Evolutionary conservation across 2,888 invertebrate genomes (phyloP).

Genomic region (Halictus ligatus): DNA sequence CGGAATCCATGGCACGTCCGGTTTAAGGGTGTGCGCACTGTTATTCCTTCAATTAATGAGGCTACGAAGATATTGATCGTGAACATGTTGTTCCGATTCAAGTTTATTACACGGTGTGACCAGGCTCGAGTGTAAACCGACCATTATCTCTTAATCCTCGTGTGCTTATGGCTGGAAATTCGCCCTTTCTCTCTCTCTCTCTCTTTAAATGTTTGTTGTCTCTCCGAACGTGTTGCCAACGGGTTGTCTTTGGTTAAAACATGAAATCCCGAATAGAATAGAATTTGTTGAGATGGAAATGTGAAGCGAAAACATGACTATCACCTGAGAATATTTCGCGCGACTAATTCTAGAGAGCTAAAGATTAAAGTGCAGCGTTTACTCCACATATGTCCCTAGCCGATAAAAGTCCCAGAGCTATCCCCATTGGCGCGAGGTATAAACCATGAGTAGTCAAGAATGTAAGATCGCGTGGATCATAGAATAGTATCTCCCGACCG

Average conservation of each 20-base stretch:
- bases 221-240: not conserved
- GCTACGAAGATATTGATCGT: constrained; percentile 2
- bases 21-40: not conserved
- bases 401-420: too few relatives aligned
- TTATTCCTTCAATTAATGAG: constrained; percentile 11
- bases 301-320: not conserved
- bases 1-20: constrained; percentile 8
- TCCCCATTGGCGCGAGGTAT: too few relatives aligned
- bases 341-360: not conserved
- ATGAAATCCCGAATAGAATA: not conserved
- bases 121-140: not conserved
- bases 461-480: too few relatives aligned
- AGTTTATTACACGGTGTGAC: not conserved
- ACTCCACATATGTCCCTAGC: too few relatives aligned
- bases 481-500: too few relatives aligned
- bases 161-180: not conserved
- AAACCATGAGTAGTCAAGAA: too few relatives aligned
- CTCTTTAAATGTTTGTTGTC: not conserved
- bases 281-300: not conserved
- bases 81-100: not conserved
- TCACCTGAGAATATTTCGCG: not conserved
- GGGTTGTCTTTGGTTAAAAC: not conserved
- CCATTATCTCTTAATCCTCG: constrained; percentile 5
- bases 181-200: not conserved
- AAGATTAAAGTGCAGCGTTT: not conserved